These are phyloP conservation scores for Condylostylus longicornis DNA, from an alignment of 1,140 invertebrate genomes.

Conservation along the genomic window DNA sequence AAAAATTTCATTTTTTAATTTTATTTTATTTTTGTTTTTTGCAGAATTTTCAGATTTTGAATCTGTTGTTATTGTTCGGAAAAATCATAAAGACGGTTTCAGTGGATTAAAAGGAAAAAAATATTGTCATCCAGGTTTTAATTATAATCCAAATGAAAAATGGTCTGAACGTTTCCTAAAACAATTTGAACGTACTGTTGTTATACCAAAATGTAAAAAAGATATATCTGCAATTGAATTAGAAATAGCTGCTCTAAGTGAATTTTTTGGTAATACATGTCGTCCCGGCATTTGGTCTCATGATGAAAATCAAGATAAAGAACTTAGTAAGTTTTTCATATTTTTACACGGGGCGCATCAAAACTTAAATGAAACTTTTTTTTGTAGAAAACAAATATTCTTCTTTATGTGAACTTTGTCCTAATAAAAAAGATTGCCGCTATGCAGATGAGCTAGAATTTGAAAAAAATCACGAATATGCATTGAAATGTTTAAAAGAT, in stretches of 20 bases:
- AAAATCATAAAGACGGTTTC: constrained; percentile 27
- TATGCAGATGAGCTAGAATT: constrained; percentile 22
- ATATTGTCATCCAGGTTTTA: constrained; percentile 49
- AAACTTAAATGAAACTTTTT: neutral
- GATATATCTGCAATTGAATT: constrained; percentile 36
- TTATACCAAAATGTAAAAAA: constrained; percentile 12
- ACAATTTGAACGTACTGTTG: constrained; percentile 37
- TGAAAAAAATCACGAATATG: constrained; percentile 8
- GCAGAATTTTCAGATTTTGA: constrained; percentile 39
- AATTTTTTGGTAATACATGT: constrained; percentile 46
- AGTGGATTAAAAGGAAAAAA: constrained; percentile 33
- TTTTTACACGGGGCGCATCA: too few species aligned
- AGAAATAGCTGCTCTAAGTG: constrained; percentile 35
- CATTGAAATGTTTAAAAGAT: constrained; percentile 36
- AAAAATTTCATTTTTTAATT: too few species aligned
- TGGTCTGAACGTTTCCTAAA: constrained; percentile 43
- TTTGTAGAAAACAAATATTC: constrained; percentile 34
- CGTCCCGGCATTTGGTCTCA: constrained; percentile 48
- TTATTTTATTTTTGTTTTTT: too few species aligned
- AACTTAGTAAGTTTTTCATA: constrained; percentile 50
- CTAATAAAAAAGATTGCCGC: constrained; percentile 22
- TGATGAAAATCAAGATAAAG: constrained; percentile 34
- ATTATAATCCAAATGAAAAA: constrained; percentile 33
- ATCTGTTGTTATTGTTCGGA: constrained; percentile 39
- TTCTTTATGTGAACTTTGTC: constrained; percentile 36